Base-by-base conservation (phyloP, 2,888 invertebrate species). In the Eristalis intricaria region DNA sequence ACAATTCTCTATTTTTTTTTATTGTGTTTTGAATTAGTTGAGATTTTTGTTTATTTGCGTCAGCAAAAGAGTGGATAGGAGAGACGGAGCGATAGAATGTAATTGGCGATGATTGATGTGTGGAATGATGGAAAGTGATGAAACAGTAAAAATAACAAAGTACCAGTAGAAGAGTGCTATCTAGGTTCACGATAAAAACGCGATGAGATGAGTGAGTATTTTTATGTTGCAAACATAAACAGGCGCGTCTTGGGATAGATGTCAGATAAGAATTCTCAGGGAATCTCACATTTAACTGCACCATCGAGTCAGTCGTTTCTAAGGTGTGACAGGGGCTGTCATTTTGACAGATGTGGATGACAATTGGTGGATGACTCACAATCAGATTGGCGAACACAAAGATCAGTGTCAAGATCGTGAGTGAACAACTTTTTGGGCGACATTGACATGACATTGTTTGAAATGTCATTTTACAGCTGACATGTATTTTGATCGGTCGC, bases 31-130 rank as follows among this genome's bases (percentile, higher is more conserved):
- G 23, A 60, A 15, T 26, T 60, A 13, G 23, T 26, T 60, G 60
- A 60, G 60, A 50, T 60, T 50, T 32, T 50, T 50, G 43, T 50
- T 50, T 50, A 50, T 50, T 50, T 50, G 43, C 43, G 43, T 50
- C n/a, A 3, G n/a, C 0, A n/a, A 50, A 19, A 4, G n/a, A 19
- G n/a, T 7, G 13, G 43, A 15, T 5, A 19, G 50, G 19, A 26
- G 26, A 26, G 26, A 1, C 26, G 19, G 35, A 4, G 23, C 2
- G 56, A 58, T 35, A 38, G 19, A 68, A 68, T 4, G 8, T 7
- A 3, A 29, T 23, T n/a, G 23, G 35, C 60, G 58, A 70, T 70
- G 58, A 70, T 23, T 60, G 70, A 70, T 60, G 15, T 15, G n/a
- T 29, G 29, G 19, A 68, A 68, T 13, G 60, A 23, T 10, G n/a